Evolutionary conservation across 2,888 invertebrate species (phyloP).

Genomic region (Volucella inanis): DNA sequence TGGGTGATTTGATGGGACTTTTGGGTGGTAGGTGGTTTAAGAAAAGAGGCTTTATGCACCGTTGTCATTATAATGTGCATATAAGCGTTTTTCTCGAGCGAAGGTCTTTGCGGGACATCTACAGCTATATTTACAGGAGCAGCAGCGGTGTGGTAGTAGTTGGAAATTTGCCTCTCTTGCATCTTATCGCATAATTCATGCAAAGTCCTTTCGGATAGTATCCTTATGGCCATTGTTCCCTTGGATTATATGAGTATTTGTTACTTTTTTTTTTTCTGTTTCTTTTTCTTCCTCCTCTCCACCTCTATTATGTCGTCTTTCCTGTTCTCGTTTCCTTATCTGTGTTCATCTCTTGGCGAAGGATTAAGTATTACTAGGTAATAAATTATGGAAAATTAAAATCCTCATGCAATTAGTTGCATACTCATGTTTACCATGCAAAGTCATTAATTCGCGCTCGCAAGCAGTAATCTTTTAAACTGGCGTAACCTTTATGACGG

Average conservation of each 20-base stretch:
- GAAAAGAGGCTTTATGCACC: slow-evolving; percentile 26
- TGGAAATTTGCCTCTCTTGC: slow-evolving; percentile 56
- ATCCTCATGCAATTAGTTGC: slow-evolving; percentile 72
- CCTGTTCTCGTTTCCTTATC: slow-evolving; percentile 51
- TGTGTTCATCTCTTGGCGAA: slow-evolving; percentile 62
- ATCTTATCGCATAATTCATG: slow-evolving; percentile 73
- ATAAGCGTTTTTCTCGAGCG: slow-evolving; percentile 69
- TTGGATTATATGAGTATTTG: slow-evolving; percentile 67
- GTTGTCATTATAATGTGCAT: slow-evolving; percentile 68
- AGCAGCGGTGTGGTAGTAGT: slow-evolving; percentile 7
- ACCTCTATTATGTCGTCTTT: too few relatives aligned
- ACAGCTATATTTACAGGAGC: too few relatives aligned
- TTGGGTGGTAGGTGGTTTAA: too few relatives aligned
- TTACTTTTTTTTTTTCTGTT: slow-evolving; percentile 27
- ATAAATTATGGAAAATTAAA: slow-evolving; percentile 70
- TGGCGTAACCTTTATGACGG: slow-evolving; percentile 23
- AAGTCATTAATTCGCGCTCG: slow-evolving; percentile 66
- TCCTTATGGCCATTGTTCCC: slow-evolving; percentile 68
- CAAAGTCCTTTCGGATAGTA: slow-evolving; percentile 72
- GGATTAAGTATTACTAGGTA: slow-evolving; percentile 72
- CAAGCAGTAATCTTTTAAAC: slow-evolving; percentile 56
- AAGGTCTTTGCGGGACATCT: slow-evolving; percentile 53
- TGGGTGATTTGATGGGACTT: not conserved
- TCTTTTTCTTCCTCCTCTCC: not conserved
- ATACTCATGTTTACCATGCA: slow-evolving; percentile 72